These are phyloP conservation scores for Teleogryllus occipitalis DNA, from an alignment of 1,140 invertebrate species.

Conservation along the genomic window DNA sequence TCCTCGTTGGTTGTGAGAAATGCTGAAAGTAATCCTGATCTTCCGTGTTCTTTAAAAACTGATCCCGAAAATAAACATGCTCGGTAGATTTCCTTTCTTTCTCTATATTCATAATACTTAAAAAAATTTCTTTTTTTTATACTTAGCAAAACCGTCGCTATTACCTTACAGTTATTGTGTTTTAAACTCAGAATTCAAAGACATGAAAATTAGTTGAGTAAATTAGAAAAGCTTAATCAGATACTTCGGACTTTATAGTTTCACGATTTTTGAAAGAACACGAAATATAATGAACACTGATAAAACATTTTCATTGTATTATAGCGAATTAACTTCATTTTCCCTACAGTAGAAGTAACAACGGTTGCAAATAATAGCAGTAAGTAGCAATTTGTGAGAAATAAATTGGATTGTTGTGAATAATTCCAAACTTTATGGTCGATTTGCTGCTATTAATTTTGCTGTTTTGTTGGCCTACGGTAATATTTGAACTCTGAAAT, in stretches of 20 bases:
- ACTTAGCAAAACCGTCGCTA: neutral
- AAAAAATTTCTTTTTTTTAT: neutral
- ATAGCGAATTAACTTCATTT: neutral
- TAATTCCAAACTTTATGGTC: too few species aligned
- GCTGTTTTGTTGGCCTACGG: too few species aligned
- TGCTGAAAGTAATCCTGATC: neutral
- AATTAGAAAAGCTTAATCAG: too few species aligned
- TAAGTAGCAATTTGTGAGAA: too few species aligned
- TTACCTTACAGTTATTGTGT: neutral
- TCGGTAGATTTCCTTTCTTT: neutral
- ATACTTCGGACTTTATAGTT: too few species aligned
- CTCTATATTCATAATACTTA: neutral
- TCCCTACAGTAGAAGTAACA: neutral
- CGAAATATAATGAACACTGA: neutral
- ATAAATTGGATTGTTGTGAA: too few species aligned
- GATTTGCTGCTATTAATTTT: too few species aligned
- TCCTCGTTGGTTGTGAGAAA: neutral
- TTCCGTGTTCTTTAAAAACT: too few species aligned
- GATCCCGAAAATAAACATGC: neutral
- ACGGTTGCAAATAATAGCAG: neutral
- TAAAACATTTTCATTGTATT: neutral
- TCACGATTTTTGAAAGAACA: neutral
- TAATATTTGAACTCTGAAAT: too few species aligned
- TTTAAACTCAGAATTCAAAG: neutral
- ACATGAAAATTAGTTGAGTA: neutral